Base-by-base conservation (phyloP, 2,113 vertebrate species). In the Gasterosteus aculeatus region DNA sequence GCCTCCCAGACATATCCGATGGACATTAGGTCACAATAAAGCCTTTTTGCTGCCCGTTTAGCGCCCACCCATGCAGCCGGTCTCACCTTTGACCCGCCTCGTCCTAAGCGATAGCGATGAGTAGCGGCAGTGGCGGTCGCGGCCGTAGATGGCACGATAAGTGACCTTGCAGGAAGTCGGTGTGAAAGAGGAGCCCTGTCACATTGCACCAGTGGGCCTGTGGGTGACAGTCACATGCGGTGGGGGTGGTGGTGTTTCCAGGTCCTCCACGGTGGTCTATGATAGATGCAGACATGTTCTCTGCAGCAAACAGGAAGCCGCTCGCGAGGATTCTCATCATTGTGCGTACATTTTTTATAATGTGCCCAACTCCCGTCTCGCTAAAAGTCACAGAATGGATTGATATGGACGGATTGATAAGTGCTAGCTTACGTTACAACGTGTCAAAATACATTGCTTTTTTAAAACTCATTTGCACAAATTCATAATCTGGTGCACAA, bases 31-130 rank as follows among this genome's bases (percentile, higher is more conserved):
- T 49, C 22, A 86, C 71, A 87, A 77, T 80, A 19, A 61, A 49
- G 73, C 79, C 79, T 58, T 75, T 26, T 83, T 82, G 78, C 83
- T 64, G 69, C 60, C 70, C 63, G 8, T 64, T 66, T 9, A 41
- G 51, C 33, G 83, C 81, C 91, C 90, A 90, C 90, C 87, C 90
- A 91, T 58, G 83, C 56, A 61, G 88, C 69, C 7, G 64, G 2
- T 49, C 31, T 87, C 72, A 88, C 80, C 86, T 88, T 44, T 88
- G 87, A 89, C 85, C 86, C 35, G 46, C 29, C 68, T 39, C 22
- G 41, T 76, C 81, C 82, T 62, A 65, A 68, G 51, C 29, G 18
- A 77, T 42, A 75, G 61, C n/a, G 38, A 19, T 44, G 68, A 38
- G 35, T 35, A 60, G 78, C 76, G 15, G 74, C 69, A 68, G 69